These are phyloP conservation scores for Drosophila paulistorum DNA, from an alignment of 1,140 invertebrate species.

Conservation along the genomic window DNA sequence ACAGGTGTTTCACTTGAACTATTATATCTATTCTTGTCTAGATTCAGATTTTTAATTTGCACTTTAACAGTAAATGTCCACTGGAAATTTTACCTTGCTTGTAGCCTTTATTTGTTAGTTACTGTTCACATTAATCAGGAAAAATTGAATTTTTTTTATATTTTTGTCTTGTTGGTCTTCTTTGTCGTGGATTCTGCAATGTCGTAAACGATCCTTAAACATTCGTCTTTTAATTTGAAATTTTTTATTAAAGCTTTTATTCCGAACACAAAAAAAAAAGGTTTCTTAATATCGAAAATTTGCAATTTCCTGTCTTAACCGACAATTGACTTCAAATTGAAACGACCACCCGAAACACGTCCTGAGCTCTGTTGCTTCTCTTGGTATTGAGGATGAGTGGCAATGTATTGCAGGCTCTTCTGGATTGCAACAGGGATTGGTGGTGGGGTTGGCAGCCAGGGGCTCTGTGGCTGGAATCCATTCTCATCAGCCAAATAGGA, in stretches of 20 bases:
- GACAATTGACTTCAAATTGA: background rate
- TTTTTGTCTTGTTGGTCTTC: too few species aligned
- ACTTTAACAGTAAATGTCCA: too few species aligned
- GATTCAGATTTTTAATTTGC: too few species aligned
- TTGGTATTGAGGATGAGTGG: slow-evolving; percentile 82
- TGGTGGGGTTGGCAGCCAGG: slow-evolving; percentile 90
- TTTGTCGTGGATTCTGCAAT: background rate
- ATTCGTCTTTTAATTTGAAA: background rate
- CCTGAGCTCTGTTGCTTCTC: slow-evolving; percentile 22
- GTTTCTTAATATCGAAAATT: background rate
- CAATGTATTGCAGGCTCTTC: slow-evolving; percentile 85
- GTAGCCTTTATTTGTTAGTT: too few species aligned
- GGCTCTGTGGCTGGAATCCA: slow-evolving; percentile 89
- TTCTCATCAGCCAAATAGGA: slow-evolving; percentile 90
- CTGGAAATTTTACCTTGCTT: too few species aligned
- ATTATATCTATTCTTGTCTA: too few species aligned
- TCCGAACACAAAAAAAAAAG: background rate
- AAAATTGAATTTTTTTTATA: too few species aligned
- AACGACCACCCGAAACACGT: background rate
- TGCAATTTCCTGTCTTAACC: slow-evolving; percentile 3
- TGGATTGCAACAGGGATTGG: slow-evolving; percentile 89
- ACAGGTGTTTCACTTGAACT: too few species aligned
- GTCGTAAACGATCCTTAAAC: background rate
- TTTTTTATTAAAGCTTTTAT: slow-evolving; percentile 4
- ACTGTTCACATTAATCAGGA: too few species aligned